Evolutionary conservation across 2,113 vertebrate species (phyloP), one percentile per base, ranked within the genome.

Genomic region (human (Homo sapiens)): DNA sequence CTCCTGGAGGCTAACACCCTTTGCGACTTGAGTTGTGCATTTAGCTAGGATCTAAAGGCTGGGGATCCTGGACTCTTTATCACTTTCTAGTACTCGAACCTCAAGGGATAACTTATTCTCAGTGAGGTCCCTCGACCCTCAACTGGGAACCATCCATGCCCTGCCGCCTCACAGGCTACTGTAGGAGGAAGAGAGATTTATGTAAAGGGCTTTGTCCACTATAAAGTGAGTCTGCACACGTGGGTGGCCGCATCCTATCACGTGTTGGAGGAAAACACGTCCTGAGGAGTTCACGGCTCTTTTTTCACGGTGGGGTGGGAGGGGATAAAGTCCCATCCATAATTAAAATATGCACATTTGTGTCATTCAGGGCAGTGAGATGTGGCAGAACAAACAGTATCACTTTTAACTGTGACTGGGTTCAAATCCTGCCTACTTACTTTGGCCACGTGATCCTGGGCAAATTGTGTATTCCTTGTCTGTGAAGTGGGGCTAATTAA

Each of bases 191-290:
- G 13, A 16, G 57, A 85, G 64, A 14, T 45, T 82, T 30, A 12
- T 2, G 16, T 43, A 10, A 27, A 93, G 45, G 35, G 76, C 55
- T 52, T 81, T 7, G 32, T n/a, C 25, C n/a, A 8, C 78, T 2
- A 0, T 35, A 17, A 8, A 66, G 70, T 14, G 79, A 48, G 20
- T 11, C 14, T 18, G 1, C 18, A 2, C 2, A 6, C 0, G 0
- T 6, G 27, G 55, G 45, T 30, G 66, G 0, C 10, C 0, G 30
- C 43, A 16, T 59, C 22, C 17, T 30, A 8, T 57, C 68, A 7
- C 3, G 38, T 66, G 50, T 61, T 17, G 50, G 27, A 43, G 20
- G 72, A 43, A 43, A 8, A 12, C 0, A 0, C 4, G 18, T 30
- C 43, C 40, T 8, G 64, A 55, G 52, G 73, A 1, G 14, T 13